Evolutionary conservation across 1,140 invertebrate genomes (phyloP).

Genomic region (Euura lappo): DNA sequence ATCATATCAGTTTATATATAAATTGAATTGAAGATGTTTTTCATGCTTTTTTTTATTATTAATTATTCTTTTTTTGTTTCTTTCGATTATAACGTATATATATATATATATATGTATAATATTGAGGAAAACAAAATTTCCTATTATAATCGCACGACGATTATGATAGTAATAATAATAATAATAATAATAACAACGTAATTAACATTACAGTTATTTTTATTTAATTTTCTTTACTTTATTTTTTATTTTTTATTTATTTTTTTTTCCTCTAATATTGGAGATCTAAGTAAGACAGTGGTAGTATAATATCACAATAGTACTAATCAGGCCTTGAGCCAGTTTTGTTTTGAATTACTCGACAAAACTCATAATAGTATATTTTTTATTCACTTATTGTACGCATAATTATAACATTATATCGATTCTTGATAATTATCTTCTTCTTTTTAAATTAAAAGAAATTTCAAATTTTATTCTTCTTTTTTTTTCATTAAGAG

Average conservation of each 20-base stretch:
- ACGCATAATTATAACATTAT: no score
- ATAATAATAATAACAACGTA: conserved; percentile 14
- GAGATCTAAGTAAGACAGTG: conserved; percentile 63
- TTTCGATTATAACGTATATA: conserved; percentile 8
- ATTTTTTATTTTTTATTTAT: no score
- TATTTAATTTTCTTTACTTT: conserved; percentile 41
- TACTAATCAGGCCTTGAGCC: conserved; percentile 60
- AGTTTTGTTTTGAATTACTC: no score
- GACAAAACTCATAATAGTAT: no score
- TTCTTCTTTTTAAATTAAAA: no score
- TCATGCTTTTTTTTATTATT: no score
- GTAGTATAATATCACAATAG: conserved; percentile 64
- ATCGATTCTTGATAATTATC: no score
- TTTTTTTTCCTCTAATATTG: no score
- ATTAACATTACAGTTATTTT: conserved; percentile 43
- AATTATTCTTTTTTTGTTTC: no score
- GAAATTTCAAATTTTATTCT: no score
- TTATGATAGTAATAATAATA: conserved; percentile 39
- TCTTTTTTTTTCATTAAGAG: no score
- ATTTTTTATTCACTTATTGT: no score
- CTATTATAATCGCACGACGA: conserved; percentile 31
- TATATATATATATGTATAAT: conserved; percentile 27
- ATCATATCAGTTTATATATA: conserved; percentile 10
- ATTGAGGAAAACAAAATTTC: conserved; percentile 30
- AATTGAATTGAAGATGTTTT: conserved; percentile 1